phyloP scores from a whole-genome alignment of 2,888 invertebrate genomes.

The Caenorhabditis macrosperma region DNA sequence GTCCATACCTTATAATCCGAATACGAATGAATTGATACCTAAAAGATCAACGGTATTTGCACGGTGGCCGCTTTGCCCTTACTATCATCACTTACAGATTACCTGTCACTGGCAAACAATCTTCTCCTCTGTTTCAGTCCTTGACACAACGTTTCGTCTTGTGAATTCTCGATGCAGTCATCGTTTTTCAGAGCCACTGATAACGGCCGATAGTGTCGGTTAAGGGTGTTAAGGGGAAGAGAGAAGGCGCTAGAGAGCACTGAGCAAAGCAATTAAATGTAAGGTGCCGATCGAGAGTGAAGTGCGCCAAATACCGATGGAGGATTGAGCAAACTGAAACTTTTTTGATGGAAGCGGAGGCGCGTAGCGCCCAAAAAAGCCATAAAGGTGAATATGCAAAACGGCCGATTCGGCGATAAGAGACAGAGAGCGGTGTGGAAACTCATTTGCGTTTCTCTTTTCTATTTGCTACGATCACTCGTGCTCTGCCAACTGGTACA shows the following conservation, averaged over 20 bases:
- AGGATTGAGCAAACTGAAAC: conserved; percentile 40
- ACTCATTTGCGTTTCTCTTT: conserved; percentile 53
- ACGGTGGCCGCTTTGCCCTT: conserved; percentile 36
- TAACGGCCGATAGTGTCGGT: conserved; percentile 35
- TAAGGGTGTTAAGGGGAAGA: conserved; percentile 36
- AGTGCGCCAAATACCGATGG: not conserved
- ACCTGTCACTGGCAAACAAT: conserved; percentile 18
- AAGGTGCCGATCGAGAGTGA: conserved; percentile 1
- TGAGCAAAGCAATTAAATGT: conserved; percentile 52
- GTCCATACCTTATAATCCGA: not conserved
- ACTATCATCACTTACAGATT: conserved; percentile 28
- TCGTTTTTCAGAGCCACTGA: conserved; percentile 25
- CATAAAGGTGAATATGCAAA: conserved; percentile 60
- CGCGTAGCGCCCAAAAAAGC: conserved; percentile 49
- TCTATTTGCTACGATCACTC: conserved; percentile 40
- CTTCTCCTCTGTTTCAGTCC: conserved; percentile 8
- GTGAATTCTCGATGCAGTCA: conserved; percentile 8
- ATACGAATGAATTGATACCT: not conserved
- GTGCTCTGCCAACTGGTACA: conserved; percentile 37
- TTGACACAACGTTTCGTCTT: conserved; percentile 1
- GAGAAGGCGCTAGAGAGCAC: conserved; percentile 1
- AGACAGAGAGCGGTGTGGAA: conserved; percentile 55
- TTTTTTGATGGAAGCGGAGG: conserved; percentile 45
- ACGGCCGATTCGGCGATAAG: conserved; percentile 53
- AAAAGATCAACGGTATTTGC: too few species aligned